Percentiles rank a stretch among this genome's conserved stretches.
phyloP scores from a whole-genome alignment of 2,888 invertebrate species.

The Arrhopalites spinosus region DNA sequence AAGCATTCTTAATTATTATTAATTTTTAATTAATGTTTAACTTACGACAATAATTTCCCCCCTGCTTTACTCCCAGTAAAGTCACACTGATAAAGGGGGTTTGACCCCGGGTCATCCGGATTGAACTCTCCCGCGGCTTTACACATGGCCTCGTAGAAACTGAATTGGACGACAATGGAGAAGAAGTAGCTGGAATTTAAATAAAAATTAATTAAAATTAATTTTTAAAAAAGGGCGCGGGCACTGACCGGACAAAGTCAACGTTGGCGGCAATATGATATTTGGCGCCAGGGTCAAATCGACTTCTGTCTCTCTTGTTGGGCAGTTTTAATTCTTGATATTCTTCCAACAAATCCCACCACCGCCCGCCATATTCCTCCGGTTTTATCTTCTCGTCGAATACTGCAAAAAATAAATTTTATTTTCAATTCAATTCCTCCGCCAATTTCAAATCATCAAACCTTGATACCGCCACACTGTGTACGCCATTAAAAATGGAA shows the following conservation, averaged over 20 bases:
- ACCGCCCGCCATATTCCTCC: slow-evolving; percentile 56
- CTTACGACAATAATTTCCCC: slow-evolving; percentile 60
- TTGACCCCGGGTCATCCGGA: slow-evolving; percentile 46
- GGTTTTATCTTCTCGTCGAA: slow-evolving; percentile 55
- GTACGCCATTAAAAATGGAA: slow-evolving; percentile 58
- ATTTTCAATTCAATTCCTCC: too few relatives aligned
- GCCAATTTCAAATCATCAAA: too few relatives aligned
- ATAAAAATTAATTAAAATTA: too few relatives aligned
- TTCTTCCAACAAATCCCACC: slow-evolving; percentile 56
- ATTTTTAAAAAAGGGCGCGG: too few relatives aligned
- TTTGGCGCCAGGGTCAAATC: too few relatives aligned
- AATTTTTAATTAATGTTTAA: too few relatives aligned
- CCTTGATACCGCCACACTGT: slow-evolving; percentile 59
- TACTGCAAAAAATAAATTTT: too few relatives aligned
- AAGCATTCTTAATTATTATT: too few relatives aligned
- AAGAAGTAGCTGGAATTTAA: slow-evolving; percentile 49
- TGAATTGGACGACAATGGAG: slow-evolving; percentile 62
- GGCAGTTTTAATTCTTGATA: slow-evolving; percentile 56
- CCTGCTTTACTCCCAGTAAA: slow-evolving; percentile 60
- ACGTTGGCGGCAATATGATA: slow-evolving; percentile 58
- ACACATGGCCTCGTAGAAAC: slow-evolving; percentile 63
- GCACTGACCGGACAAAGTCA: too few relatives aligned
- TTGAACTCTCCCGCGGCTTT: slow-evolving; percentile 59
- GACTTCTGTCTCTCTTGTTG: slow-evolving; percentile 39
- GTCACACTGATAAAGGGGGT: slow-evolving; percentile 62